These are phyloP conservation scores for Vandiemenella viatica DNA, from an alignment of 2,888 invertebrate species.

Conservation along the genomic window DNA sequence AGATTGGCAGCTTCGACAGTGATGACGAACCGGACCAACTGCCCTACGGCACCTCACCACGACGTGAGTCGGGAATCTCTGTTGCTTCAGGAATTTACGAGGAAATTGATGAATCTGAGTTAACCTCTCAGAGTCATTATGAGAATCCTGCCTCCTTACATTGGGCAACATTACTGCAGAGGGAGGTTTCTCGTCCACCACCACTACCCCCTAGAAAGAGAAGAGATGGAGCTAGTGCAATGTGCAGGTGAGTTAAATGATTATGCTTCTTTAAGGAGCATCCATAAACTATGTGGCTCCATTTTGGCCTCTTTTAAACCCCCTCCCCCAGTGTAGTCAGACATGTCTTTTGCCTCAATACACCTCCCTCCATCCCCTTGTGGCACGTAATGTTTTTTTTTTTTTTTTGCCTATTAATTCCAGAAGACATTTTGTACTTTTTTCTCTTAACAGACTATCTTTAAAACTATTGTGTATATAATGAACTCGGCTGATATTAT, in stretches of 20 bases:
- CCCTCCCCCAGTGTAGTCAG: too few relatives aligned
- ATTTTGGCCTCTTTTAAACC: too few relatives aligned
- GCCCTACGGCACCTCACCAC: conserved; percentile 19
- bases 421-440: too few relatives aligned
- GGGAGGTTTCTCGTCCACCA: conserved; percentile 11
- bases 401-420: too few relatives aligned
- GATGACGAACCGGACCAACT: conserved; percentile 6
- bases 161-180: conserved; percentile 1
- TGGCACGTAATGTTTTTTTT: too few relatives aligned
- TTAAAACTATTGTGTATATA: too few relatives aligned
- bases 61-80: conserved; percentile 41
- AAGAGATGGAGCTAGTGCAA: conserved; percentile 2
- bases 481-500: too few relatives aligned
- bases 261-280: neutral
- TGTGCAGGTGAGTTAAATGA: neutral
- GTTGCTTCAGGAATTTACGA: conserved; percentile 52
- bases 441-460: too few relatives aligned
- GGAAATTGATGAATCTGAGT: conserved; percentile 39
- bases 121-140: conserved; percentile 7
- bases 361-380: too few relatives aligned
- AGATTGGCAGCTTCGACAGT: conserved; percentile 10
- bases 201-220: conserved; percentile 16
- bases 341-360: too few relatives aligned
- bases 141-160: conserved; percentile 6
- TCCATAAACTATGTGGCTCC: too few relatives aligned